These are phyloP conservation scores for Hemiscyllium ocellatum DNA, from an alignment of 2,113 vertebrate species.

Conservation along the genomic window DNA sequence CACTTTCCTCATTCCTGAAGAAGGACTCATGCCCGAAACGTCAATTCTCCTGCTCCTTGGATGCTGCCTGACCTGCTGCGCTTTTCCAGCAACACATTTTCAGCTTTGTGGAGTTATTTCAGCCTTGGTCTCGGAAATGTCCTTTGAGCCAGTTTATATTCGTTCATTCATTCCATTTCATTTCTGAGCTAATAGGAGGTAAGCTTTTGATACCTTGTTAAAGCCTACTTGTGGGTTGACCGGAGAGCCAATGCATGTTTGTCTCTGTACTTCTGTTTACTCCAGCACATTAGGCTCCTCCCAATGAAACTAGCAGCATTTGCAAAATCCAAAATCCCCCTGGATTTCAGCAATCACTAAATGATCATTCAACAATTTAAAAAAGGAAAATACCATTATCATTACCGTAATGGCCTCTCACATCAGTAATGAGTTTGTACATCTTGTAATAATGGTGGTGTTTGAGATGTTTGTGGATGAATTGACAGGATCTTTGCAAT, in stretches of 20 bases:
- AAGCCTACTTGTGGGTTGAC: neutral
- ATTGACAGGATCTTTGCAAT: neutral
- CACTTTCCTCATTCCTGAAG: no score
- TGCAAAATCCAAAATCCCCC: conserved; percentile 44
- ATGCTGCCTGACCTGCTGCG: no score
- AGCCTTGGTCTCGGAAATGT: neutral
- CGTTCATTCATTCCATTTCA: neutral
- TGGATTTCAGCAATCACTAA: conserved; percentile 56
- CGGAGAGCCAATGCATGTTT: conserved; percentile 41
- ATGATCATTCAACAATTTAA: conserved; percentile 52
- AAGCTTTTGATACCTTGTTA: neutral
- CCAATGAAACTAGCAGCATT: conserved; percentile 48
- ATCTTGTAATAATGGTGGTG: neutral
- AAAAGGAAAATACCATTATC: conserved; percentile 40
- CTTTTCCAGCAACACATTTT: no score
- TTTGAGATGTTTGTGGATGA: neutral
- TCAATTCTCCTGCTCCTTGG: no score
- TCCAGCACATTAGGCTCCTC: conserved; percentile 43
- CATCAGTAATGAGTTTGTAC: neutral
- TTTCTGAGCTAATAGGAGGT: neutral
- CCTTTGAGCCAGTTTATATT: neutral
- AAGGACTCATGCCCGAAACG: no score
- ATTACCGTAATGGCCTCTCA: conserved; percentile 49
- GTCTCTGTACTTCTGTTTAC: conserved; percentile 42
- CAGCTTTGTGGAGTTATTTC: no score